Evolutionary conservation across 2,113 vertebrate genomes (phyloP).

Genomic region (Poeciliopsis retropinna): DNA sequence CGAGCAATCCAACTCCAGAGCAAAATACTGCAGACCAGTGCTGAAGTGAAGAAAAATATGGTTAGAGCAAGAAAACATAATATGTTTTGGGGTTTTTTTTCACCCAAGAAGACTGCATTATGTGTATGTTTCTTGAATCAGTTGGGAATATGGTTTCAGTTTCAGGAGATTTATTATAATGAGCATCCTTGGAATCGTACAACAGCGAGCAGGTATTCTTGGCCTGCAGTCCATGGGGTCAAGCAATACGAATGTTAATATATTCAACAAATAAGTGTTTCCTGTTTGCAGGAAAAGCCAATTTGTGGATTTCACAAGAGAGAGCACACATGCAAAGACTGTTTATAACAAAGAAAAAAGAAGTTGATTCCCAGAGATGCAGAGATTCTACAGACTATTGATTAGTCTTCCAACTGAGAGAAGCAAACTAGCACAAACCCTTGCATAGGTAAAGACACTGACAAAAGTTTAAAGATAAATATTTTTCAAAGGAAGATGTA

Average conservation of each 20-base stretch:
- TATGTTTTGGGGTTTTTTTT: background rate
- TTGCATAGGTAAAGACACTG: constrained; percentile 1
- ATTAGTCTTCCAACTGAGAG: constrained; percentile 10
- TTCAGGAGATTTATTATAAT: constrained; percentile 58
- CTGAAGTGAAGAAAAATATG: constrained; percentile 26
- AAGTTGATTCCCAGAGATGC: constrained; percentile 16
- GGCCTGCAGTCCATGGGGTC: constrained; percentile 35
- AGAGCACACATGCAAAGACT: constrained; percentile 11
- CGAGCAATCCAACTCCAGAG: constrained; percentile 55
- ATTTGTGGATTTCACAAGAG: constrained; percentile 46
- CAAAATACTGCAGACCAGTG: constrained; percentile 40
- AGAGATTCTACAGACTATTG: constrained; percentile 21
- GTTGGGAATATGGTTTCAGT: constrained; percentile 51
- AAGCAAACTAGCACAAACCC: background rate
- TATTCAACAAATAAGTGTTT: constrained; percentile 45
- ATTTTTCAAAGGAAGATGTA: constrained; percentile 42
- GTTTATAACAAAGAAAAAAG: constrained; percentile 28
- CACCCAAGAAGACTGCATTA: background rate
- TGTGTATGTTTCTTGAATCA: constrained; percentile 18
- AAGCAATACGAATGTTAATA: constrained; percentile 59
- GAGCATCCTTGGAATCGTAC: constrained; percentile 68
- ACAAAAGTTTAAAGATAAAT: constrained; percentile 25
- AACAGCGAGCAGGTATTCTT: constrained; percentile 42
- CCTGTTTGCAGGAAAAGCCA: constrained; percentile 22
- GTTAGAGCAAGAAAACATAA: constrained; percentile 31